Evolutionary conservation across 2,888 invertebrate genomes (phyloP).

Genomic region (Muschampia plurimacula): DNA sequence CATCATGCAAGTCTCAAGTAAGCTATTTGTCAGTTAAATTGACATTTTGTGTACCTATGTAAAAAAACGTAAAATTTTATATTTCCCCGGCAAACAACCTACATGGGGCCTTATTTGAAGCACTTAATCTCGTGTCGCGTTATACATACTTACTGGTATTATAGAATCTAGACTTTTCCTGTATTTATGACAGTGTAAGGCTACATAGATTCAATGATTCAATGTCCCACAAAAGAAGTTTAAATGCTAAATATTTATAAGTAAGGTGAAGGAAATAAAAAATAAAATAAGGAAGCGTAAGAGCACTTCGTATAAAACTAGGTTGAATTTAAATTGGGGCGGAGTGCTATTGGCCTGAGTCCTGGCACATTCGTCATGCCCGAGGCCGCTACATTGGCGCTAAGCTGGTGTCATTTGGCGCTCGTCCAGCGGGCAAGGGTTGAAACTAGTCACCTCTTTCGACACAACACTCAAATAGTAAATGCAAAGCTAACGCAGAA

Average conservation of each 20-base stretch:
- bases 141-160: too few relatives aligned
- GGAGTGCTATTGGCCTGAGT: constrained; percentile 20
- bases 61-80: too few relatives aligned
- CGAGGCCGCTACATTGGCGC: constrained; percentile 34
- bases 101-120: too few relatives aligned
- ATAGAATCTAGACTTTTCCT: too few relatives aligned
- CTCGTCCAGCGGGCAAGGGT: constrained; percentile 23
- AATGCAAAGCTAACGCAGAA: neutral
- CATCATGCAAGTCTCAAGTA: too few relatives aligned
- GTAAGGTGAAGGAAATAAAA: neutral
- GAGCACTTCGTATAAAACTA: constrained; percentile 17
- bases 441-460: constrained; percentile 18
- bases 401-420: constrained; percentile 33
- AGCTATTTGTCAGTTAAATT: too few relatives aligned
- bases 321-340: constrained; percentile 36
- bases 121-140: too few relatives aligned
- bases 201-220: neutral
- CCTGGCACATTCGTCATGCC: constrained; percentile 35
- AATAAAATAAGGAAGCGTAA: neutral
- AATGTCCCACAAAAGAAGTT: neutral
- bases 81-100: too few relatives aligned
- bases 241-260: neutral
- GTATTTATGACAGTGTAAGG: too few relatives aligned
- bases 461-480: constrained; percentile 10
- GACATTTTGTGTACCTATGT: too few relatives aligned